Conservation (phyloP, 2,113 vertebrate genomes). For the Ctenomys sociabilis region DNA sequence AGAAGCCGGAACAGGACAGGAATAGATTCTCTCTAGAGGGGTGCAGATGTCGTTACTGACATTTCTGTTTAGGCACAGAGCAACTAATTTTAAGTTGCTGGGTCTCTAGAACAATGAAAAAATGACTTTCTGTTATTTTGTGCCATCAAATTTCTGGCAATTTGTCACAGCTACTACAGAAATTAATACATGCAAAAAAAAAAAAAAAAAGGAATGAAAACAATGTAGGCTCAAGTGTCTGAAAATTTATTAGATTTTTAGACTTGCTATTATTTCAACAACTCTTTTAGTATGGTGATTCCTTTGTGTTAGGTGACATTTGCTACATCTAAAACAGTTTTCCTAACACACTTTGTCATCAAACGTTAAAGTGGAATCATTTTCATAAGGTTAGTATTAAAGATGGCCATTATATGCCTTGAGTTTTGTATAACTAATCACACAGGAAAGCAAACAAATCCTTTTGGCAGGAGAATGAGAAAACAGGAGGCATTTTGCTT, state of each 20-base stretch:
- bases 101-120: not conserved
- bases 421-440: constrained; percentile 66
- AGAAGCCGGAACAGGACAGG: not conserved
- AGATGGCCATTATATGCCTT: constrained; percentile 47
- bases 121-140: not conserved
- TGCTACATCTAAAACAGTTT: constrained; percentile 55
- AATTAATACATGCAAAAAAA: not conserved
- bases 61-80: not conserved
- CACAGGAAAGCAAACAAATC: constrained; percentile 65
- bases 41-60: not conserved
- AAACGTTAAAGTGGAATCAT: constrained; percentile 42
- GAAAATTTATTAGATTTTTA: constrained; percentile 26
- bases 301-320: constrained; percentile 55
- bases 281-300: not conserved
- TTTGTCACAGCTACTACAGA: constrained; percentile 1
- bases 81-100: constrained; percentile 1
- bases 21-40: not conserved
- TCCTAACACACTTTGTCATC: not conserved
- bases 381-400: constrained; percentile 45
- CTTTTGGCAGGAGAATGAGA: not conserved
- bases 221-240: not conserved
- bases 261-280: not conserved
- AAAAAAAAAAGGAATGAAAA: not conserved
- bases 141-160: not conserved
- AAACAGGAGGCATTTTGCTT: constrained; percentile 53